Conservation (phyloP, 2,888 invertebrate species). For the Polyommatus icarus region DNA sequence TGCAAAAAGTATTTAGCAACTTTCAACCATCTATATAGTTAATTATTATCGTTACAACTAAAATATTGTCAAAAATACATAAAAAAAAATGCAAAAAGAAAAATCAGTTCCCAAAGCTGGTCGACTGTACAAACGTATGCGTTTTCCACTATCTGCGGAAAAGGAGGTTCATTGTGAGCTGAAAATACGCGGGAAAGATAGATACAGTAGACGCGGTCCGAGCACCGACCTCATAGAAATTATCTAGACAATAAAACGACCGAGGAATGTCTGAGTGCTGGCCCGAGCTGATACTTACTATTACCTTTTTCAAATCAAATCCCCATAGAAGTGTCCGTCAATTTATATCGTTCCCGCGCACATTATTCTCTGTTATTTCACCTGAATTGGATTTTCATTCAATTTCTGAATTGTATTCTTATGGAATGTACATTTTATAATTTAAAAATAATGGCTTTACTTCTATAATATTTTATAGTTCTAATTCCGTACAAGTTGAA, state of each 20-base stretch:
- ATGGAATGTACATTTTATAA: background rate
- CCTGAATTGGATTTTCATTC: background rate
- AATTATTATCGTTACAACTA: background rate
- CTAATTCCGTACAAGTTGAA: too few relatives aligned
- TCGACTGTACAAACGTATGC: conserved; percentile 49
- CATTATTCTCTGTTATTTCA: conserved; percentile 8
- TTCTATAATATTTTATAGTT: too few relatives aligned
- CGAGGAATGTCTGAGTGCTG: conserved; percentile 30
- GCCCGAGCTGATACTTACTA: conserved; percentile 26
- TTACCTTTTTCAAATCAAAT: conserved; percentile 28
- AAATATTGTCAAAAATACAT: background rate
- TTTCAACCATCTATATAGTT: background rate
- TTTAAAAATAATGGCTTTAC: too few relatives aligned
- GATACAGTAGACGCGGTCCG: conserved; percentile 28
- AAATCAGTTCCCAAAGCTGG: background rate
- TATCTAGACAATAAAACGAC: conserved; percentile 28
- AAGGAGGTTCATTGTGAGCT: conserved; percentile 46
- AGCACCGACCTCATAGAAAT: conserved; percentile 22
- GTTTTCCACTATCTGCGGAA: conserved; percentile 73
- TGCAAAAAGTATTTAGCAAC: background rate
- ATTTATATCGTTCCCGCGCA: conserved; percentile 13
- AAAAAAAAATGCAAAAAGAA: too few relatives aligned
- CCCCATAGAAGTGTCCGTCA: conserved; percentile 25
- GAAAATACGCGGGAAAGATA: conserved; percentile 20
- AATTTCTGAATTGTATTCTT: background rate